Evolutionary conservation across 92 coral and sea anemone genomes (phyloP).

Genomic region (Actinostola sp.): DNA sequence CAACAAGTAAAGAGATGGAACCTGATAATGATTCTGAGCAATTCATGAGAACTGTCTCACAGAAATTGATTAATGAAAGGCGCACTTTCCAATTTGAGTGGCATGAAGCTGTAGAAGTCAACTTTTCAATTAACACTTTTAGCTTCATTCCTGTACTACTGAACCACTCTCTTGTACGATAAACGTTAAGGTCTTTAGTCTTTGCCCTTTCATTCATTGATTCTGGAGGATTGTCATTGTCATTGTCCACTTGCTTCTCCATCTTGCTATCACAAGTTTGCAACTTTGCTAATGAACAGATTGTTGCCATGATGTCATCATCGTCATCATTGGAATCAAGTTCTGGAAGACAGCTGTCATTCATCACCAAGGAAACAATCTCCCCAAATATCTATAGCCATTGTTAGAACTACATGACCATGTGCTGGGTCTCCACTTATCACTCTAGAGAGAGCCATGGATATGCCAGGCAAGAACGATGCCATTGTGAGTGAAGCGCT

Average conservation of each 20-base stretch:
- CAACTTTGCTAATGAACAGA: slow-evolving; percentile 39
- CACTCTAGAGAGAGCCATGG: slow-evolving; percentile 67
- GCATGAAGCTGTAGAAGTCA: slow-evolving; percentile 32
- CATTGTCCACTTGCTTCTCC: not conserved
- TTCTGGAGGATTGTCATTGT: slow-evolving; percentile 4
- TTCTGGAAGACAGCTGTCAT: slow-evolving; percentile 64
- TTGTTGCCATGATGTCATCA: slow-evolving; percentile 53
- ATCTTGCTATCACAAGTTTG: slow-evolving; percentile 1
- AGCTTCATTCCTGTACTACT: slow-evolving; percentile 71
- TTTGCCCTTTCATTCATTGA: slow-evolving; percentile 29
- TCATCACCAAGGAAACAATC: slow-evolving; percentile 77
- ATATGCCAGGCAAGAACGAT: slow-evolving; percentile 95
- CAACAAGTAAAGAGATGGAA: slow-evolving; percentile 68
- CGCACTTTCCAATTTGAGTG: slow-evolving; percentile 92
- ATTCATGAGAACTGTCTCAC: slow-evolving; percentile 61
- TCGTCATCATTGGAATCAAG: slow-evolving; percentile 33
- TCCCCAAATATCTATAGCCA: slow-evolving; percentile 74
- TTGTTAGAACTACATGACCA: slow-evolving; percentile 67
- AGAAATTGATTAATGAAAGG: slow-evolving; percentile 66
- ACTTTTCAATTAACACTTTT: slow-evolving; percentile 70
- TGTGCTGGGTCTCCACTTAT: slow-evolving; percentile 68
- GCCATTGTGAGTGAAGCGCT: slow-evolving; percentile 63
- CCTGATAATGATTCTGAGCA: slow-evolving; percentile 65
- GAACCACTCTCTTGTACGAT: slow-evolving; percentile 66
- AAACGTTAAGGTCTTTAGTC: slow-evolving; percentile 45